Percentiles rank a stretch among this genome's conserved stretches.
Conservation (phyloP, 1,140 invertebrate genomes). For the Drosophila ficusphila region DNA sequence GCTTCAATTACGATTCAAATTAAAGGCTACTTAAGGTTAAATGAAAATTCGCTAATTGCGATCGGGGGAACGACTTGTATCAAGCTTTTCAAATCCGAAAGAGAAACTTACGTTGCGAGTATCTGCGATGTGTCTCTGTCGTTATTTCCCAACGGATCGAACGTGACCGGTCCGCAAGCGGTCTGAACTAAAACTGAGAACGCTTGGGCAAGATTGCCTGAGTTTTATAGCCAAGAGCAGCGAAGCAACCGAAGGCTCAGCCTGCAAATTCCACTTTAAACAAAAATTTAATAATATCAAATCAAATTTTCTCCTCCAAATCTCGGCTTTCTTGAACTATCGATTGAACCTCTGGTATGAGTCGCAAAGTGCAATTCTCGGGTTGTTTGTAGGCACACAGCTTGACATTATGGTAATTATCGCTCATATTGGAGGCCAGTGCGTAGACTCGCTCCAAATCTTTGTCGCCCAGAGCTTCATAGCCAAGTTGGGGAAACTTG, state of each 20-base stretch:
- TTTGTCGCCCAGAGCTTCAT: constrained; percentile 35
- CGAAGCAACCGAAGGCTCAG: not conserved
- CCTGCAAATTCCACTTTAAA: not conserved
- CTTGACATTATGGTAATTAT: constrained; percentile 56
- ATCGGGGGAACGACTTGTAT: constrained; percentile 13
- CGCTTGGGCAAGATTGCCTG: constrained; percentile 43
- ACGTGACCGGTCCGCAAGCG: constrained; percentile 47
- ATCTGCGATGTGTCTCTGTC: too few species aligned
- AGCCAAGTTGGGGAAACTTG: constrained; percentile 51
- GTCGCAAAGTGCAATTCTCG: constrained; percentile 51
- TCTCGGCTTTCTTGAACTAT: constrained; percentile 56
- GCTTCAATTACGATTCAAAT: constrained; percentile 11
- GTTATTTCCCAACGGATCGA: constrained; percentile 20
- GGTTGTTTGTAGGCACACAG: constrained; percentile 65
- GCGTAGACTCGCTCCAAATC: constrained; percentile 50
- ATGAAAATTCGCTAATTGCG: constrained; percentile 22
- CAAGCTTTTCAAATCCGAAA: constrained; percentile 6
- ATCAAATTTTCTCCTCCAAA: constrained; percentile 66
- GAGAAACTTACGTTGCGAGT: constrained; percentile 37
- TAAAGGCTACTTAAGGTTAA: constrained; percentile 16
- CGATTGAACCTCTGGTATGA: constrained; percentile 70
- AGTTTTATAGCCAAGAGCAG: constrained; percentile 64
- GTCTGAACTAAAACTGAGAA: constrained; percentile 69
- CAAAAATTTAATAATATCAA: not conserved
- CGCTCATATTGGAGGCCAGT: constrained; percentile 63